Conservation (phyloP, 2,888 invertebrate species). For the Nematopogon swammerdamellus region DNA sequence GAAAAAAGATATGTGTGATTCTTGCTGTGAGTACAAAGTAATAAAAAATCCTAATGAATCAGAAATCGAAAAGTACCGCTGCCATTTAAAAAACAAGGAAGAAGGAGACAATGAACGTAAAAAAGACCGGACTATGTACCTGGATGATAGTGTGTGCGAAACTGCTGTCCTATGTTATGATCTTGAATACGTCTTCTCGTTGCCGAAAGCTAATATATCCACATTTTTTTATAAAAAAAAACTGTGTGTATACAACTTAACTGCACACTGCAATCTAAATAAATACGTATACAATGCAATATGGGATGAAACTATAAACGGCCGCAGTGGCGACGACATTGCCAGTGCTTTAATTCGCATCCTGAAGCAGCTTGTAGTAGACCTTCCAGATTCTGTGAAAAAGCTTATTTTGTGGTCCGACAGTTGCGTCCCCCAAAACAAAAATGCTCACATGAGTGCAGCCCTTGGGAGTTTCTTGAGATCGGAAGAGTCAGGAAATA, state of each 20-base stretch:
- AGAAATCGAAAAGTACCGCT: slow-evolving; percentile 3
- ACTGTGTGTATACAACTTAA: slow-evolving; percentile 9
- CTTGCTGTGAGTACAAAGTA: slow-evolving; percentile 8
- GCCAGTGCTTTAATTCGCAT: slow-evolving; percentile 8
- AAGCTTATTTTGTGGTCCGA: slow-evolving; percentile 15
- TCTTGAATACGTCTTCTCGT: slow-evolving; percentile 7
- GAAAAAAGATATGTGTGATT: slow-evolving; percentile 10
- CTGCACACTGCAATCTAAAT: slow-evolving; percentile 9
- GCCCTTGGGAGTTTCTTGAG: slow-evolving; percentile 10
- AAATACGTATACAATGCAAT: slow-evolving; percentile 7
- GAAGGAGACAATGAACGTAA: slow-evolving; percentile 5
- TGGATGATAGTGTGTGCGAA: slow-evolving; percentile 4
- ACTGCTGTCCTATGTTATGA: slow-evolving; percentile 9
- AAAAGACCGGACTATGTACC: slow-evolving; percentile 5
- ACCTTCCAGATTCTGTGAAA: slow-evolving; percentile 6
- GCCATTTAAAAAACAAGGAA: slow-evolving; percentile 3
- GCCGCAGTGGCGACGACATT: slow-evolving; percentile 8
- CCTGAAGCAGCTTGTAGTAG: slow-evolving; percentile 3
- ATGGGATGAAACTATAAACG: slow-evolving; percentile 8
- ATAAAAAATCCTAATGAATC: slow-evolving; percentile 2
- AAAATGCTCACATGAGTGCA: slow-evolving; percentile 12
- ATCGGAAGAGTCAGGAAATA: slow-evolving; percentile 7
- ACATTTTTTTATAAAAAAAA: slow-evolving; percentile 9
- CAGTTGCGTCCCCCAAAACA: slow-evolving; percentile 10
- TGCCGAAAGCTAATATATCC: slow-evolving; percentile 7